These are phyloP conservation scores for Hyaena hyaena DNA, from an alignment of 2,113 vertebrate genomes.

Conservation along the genomic window DNA sequence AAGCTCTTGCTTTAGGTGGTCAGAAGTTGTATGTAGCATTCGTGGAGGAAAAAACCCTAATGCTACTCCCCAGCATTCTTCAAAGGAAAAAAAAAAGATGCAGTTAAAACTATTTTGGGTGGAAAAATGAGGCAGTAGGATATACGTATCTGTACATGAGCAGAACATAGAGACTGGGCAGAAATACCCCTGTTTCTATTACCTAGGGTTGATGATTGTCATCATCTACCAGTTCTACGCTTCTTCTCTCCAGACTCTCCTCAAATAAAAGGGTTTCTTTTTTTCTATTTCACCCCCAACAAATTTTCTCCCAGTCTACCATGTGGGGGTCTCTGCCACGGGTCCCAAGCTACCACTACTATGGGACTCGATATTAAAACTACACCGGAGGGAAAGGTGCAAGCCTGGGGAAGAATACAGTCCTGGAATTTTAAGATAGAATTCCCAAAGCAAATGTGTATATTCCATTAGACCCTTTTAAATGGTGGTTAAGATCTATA, in stretches of 20 bases:
- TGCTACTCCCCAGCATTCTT: background rate
- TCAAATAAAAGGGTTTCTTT: background rate
- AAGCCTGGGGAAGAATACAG: background rate
- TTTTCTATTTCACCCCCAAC: background rate
- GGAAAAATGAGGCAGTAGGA: background rate
- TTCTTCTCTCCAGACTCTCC: background rate
- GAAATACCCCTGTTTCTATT: background rate
- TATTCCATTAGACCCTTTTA: background rate
- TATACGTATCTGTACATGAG: rapidly evolving
- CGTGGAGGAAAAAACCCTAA: background rate
- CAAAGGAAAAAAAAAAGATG: background rate
- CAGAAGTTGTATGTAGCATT: background rate
- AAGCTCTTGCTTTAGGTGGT: background rate
- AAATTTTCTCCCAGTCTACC: background rate
- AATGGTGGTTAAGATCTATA: background rate
- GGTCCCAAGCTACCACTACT: background rate
- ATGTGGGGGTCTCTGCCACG: background rate
- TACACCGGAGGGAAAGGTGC: background rate
- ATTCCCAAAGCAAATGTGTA: background rate
- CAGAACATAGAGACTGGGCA: no score
- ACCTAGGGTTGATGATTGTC: background rate
- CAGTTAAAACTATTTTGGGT: background rate
- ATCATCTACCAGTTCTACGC: background rate
- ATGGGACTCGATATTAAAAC: background rate
- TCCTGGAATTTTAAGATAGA: background rate